Evolutionary conservation across 1,140 invertebrate genomes (phyloP), one percentile per base, ranked within the genome.

Genomic region (Eumeta japonica): DNA sequence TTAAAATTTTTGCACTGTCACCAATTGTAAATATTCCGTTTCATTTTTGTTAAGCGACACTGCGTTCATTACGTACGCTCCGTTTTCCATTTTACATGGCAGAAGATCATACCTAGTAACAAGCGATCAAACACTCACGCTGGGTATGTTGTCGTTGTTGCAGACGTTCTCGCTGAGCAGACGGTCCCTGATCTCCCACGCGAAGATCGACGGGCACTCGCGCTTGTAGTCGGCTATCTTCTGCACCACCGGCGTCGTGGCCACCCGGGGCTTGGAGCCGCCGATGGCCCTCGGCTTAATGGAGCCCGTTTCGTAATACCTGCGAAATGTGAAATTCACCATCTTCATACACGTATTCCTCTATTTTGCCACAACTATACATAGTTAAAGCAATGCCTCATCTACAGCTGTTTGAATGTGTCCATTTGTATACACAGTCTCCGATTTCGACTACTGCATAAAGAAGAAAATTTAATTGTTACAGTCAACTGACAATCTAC

Each of bases 111-210:
- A 24, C 5, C n/a, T 39, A 10, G 2, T 14, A 34, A 30, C 36
- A 12, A 32, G 20, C 31, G 41, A 24, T 15, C 11, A 32, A 39
- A 17, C 75, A 94, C 96, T 97, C 80, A 99, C 97, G 72, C 94
- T 98, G 41, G 97, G 97, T 55, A 99, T 98, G 77, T 97, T 99
- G 76, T 99, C 97, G 74, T 95, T 95, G 72, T 92, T 97, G 81
- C 97, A 99, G 38, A 97, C 89, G 44, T 89, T 92, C 72, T 99
- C 97, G 33, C 91, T 89, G 13, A 99, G 81, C 37, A 99, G 83
- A 64, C 95, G 84, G 66, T 97, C 94, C 12, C 94, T 78, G 62
- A 98, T 98, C 80, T 98, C 94, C 94, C 94, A 98, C 3, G 94
- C 94, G 77, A 98, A 98, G 70, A 98, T 98, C 41, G 92, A 95